phyloP scores from a whole-genome alignment of 1,140 invertebrate genomes.

The Papilio machaon region DNA sequence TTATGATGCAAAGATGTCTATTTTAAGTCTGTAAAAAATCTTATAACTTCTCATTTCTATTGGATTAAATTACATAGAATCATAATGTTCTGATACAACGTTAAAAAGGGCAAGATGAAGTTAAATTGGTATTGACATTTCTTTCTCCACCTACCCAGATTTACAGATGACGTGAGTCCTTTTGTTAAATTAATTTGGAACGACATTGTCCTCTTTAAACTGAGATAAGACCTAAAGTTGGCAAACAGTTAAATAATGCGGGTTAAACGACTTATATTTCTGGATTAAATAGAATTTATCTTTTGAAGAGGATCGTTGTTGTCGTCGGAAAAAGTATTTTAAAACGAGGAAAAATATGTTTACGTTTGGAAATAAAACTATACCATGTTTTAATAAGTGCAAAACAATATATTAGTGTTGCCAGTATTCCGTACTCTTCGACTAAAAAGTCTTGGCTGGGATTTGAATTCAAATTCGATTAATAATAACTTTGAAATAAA shows the following conservation, averaged over 20 bases:
- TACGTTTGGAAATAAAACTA: neutral
- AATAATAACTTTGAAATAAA: no score
- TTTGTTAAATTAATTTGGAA: conserved; percentile 6
- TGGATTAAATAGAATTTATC: conserved; percentile 7
- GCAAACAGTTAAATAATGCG: conserved; percentile 15
- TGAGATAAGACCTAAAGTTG: conserved; percentile 14
- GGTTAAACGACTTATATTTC: conserved; percentile 15
- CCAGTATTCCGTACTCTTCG: neutral
- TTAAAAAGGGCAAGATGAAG: no score
- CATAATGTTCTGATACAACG: no score
- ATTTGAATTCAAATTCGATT: no score
- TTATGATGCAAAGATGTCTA: no score
- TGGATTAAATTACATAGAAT: no score
- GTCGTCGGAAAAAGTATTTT: neutral
- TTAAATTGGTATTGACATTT: neutral
- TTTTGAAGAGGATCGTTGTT: neutral
- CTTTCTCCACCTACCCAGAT: neutral
- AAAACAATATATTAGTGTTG: neutral
- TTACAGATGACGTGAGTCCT: neutral
- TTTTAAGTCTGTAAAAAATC: no score
- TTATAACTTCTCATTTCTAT: no score
- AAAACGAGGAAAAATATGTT: neutral
- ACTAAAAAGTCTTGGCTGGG: neutral
- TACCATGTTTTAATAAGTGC: neutral
- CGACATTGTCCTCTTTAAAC: conserved; percentile 5